Evolutionary conservation across 2,888 invertebrate genomes (phyloP), one percentile per base, ranked within the genome.

Genomic region (Coenonympha glycerion): DNA sequence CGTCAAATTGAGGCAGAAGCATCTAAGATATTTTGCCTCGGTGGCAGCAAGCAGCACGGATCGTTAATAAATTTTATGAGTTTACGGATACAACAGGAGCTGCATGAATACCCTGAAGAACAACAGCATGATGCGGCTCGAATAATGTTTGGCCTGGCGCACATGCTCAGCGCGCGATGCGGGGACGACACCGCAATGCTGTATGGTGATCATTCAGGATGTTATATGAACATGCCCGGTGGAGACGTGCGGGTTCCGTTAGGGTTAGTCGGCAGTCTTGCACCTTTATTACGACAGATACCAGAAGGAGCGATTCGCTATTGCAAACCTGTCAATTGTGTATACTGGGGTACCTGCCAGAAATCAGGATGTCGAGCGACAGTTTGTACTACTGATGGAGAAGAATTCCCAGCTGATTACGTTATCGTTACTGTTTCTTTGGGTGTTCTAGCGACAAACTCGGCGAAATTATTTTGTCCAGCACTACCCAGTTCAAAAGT

Each of bases 371-470:
- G 71, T 48, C 72, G 86, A 47, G 85, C 92, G 6, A 73, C 88
- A 1, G 91, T 94, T 0, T 89, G 87, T 48, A 91, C 92, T 42
- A 78, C 88, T 46, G 92, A 93, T 65, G 93, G 93, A 1, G 90
- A 91, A 21, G 90, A 91, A 62, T 91, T 88, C 65, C 87, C 88
- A 0, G 93, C 93, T 0, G 94, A 95, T 76, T 94, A 95, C 64
- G 93, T 95, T 2, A 91, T 95, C 33, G 83, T 93, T 30, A 94
- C 95, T 0, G 88, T 93, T 4, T 92, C 95, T 0, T 83, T 95
- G 6, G 95, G 95, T 1, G 93, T 93, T 0, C 73, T 95, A 19
- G 91, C 91, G 64, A 81, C 87, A 30, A 90, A 91, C 62, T 88
- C 91, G 1, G 77, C 87, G 3, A 88, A 87, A 52, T 68, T 95